These are phyloP conservation scores for Ooceraea biroi DNA, from an alignment of 1,140 invertebrate genomes.

Conservation along the genomic window DNA sequence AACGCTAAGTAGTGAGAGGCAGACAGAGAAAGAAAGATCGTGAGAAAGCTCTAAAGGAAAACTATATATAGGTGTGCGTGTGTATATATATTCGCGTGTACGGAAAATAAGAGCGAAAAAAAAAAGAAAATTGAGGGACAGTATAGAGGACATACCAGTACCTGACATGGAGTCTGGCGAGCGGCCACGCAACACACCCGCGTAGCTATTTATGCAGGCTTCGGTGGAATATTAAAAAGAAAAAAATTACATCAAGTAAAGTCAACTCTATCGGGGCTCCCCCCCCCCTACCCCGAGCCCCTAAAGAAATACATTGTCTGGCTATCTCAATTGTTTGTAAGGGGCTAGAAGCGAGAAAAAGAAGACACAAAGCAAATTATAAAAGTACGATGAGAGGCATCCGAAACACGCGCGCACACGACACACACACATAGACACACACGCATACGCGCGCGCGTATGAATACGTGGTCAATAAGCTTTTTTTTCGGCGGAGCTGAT, in stretches of 20 bases:
- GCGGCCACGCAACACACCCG: constrained; percentile 91
- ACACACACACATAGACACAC: constrained; percentile 3
- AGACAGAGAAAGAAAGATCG: background rate
- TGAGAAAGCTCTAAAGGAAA: constrained; percentile 32
- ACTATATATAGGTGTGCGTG: too few species aligned
- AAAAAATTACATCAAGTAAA: constrained; percentile 85
- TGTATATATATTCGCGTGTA: constrained; percentile 35
- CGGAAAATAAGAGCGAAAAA: constrained; percentile 71
- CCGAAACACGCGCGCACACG: constrained; percentile 25
- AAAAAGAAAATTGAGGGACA: constrained; percentile 69
- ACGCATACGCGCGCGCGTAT: background rate
- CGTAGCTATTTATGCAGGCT: constrained; percentile 91
- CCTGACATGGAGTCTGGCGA: constrained; percentile 91
- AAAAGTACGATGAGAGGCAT: constrained; percentile 44
- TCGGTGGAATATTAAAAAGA: constrained; percentile 86
- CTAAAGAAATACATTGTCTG: constrained; percentile 65
- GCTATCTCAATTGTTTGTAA: constrained; percentile 54
- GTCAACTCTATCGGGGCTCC: constrained; percentile 75
- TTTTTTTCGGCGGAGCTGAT: constrained; percentile 19
- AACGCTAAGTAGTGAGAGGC: background rate
- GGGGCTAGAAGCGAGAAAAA: constrained; percentile 72
- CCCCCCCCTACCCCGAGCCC: constrained; percentile 67
- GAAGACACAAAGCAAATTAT: constrained; percentile 61
- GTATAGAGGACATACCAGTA: constrained; percentile 87
- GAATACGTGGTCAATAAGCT: constrained; percentile 20